Conservation (phyloP, 2,888 invertebrate genomes). For the Cheiracanthium punctorium region DNA sequence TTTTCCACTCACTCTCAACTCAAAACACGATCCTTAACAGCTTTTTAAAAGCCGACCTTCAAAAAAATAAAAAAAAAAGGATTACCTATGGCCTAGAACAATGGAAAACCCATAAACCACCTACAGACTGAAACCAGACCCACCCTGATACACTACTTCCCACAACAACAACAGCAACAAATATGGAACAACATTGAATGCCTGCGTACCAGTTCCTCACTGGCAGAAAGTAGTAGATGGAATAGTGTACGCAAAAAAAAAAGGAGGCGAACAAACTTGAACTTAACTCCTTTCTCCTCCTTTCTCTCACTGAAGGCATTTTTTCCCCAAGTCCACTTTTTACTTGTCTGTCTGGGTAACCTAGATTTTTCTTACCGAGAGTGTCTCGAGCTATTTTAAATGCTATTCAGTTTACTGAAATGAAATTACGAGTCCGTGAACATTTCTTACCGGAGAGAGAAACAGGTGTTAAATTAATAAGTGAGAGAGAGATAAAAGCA, state of each 20-base stretch:
- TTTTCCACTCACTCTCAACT: neutral
- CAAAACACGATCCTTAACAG: neutral
- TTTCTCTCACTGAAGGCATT: neutral
- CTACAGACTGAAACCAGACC: neutral
- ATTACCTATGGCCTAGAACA: neutral
- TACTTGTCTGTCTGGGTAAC: neutral
- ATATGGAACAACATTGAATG: neutral
- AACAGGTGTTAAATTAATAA: no score
- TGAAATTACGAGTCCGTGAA: neutral
- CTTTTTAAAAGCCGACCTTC: neutral
- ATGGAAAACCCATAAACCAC: conserved; percentile 6
- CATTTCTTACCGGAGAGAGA: no score
- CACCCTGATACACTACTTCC: neutral
- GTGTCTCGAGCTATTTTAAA: neutral
- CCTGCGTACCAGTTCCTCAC: neutral
- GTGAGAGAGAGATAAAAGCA: no score
- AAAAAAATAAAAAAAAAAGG: no score
- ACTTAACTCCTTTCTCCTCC: conserved; percentile 8
- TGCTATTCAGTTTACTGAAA: neutral
- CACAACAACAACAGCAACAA: neutral
- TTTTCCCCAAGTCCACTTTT: neutral
- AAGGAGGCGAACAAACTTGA: neutral
- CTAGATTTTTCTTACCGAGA: neutral
- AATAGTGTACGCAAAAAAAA: neutral
- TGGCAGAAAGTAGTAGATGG: neutral